Evolutionary conservation across 2,113 vertebrate species (phyloP).

Genomic region (Menidia beryllina): DNA sequence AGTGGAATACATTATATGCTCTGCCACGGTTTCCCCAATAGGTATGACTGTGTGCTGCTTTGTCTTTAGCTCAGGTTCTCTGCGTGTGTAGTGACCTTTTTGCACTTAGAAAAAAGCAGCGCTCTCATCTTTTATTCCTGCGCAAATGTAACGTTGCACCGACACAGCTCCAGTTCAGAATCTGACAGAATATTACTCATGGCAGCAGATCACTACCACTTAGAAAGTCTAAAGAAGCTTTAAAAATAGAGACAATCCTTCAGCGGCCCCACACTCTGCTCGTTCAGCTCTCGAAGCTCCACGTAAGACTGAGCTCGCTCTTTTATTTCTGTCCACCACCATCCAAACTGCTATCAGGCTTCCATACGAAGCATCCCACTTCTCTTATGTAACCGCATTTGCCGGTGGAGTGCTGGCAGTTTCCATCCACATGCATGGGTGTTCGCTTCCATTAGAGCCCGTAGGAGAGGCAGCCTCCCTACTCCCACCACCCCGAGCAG

Average conservation of each 20-base stretch:
- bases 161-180: conserved; percentile 1
- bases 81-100: conserved; percentile 15
- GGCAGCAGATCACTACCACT: conserved; percentile 17
- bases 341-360: conserved; percentile 55
- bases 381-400: conserved; percentile 73
- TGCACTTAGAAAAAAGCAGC: conserved; percentile 21
- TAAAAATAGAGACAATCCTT: conserved; percentile 17
- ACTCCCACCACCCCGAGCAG: conserved; percentile 19
- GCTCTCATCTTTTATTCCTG: conserved; percentile 1
- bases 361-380: conserved; percentile 68
- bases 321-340: conserved; percentile 54
- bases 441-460: conserved; percentile 48
- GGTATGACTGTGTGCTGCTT: conserved; percentile 1
- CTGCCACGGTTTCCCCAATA: conserved; percentile 23
- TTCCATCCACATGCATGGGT: conserved; percentile 57
- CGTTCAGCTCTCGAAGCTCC: conserved; percentile 34
- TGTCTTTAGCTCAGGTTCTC: conserved; percentile 1
- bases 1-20: conserved; percentile 56
- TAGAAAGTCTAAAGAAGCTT: conserved; percentile 17
- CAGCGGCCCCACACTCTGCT: conserved; percentile 12
- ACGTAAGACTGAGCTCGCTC: conserved; percentile 30
- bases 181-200: neutral
- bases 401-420: conserved; percentile 56
- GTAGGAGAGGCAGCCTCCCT: conserved; percentile 30
- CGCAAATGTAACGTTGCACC: conserved; percentile 4